Evolutionary conservation across 35 echinoderm and acorn worm genomes (phyloP), one percentile per base, ranked within the genome.

Genomic region (Hemicentrotus pulcherrimus): DNA sequence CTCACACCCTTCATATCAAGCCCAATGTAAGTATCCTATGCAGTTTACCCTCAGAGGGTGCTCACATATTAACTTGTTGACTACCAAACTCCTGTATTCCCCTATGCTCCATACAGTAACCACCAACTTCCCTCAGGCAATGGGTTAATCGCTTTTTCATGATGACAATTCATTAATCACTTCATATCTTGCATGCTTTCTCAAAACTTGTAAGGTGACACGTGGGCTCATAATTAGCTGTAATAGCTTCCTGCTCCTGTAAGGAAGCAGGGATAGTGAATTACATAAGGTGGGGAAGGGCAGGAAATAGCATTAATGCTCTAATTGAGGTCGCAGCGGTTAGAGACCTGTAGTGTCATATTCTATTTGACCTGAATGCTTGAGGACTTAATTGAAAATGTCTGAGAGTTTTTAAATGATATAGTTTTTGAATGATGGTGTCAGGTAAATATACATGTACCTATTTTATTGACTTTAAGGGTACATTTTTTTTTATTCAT

Each of bases 271-370:
- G 35, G 35, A n/a, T 78, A 78, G 65, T 7, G 65, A 22, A 78
- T 28, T 78, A 22, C 19, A 78, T n/a, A 8, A 78, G 65, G 65
- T 78, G 0, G 24, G 18, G 24, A 78, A 30, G 65, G 65, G 65
- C 65, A 78, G 65, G 65, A 78, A 78, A 78, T 78, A 78, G 19
- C 22, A 78, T 78, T n/a, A 78, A 78, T 78, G 65, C 65, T 78
- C 24, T 78, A 78, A 78, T 78, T 78, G n/a, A 6, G 22, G 7
- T 78, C 65, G 4, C 19, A 6, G 65, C n/a, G 65, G 22, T 28
- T 22, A 78, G 65, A 78, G 28, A 78, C 28, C 65, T 71, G 16
- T 6, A n/a, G 65, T 78, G 65, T 78, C 65, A 78, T 28, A 78
- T n/a, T n/a, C 4, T 0, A 4, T 78, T n/a, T 78, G 65, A 78